Percentiles rank a stretch among this genome's conserved stretches.
These are phyloP conservation scores for Lepetodrilus schrolli DNA, from an alignment of 2,888 invertebrate genomes.

Conservation along the genomic window DNA sequence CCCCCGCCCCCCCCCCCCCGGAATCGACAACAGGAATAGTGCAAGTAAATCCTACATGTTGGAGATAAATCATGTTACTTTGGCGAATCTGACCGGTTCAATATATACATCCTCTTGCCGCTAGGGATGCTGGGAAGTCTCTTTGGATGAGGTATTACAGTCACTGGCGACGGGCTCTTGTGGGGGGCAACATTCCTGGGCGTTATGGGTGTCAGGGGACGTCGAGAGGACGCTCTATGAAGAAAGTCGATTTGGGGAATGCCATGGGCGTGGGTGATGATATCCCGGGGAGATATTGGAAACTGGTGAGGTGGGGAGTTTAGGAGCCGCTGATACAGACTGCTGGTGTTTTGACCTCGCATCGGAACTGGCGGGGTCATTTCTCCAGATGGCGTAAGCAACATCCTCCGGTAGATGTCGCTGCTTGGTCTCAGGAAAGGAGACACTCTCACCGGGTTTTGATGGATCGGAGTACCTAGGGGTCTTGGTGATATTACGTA, in stretches of 20 bases:
- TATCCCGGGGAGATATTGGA: neutral
- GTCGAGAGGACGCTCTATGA: neutral
- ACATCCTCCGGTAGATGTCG: constrained; percentile 34
- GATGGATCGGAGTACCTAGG: neutral
- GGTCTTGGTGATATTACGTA: neutral
- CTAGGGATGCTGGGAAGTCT: constrained; percentile 61
- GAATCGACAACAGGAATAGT: too few species aligned
- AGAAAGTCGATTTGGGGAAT: neutral
- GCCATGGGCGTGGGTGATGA: neutral
- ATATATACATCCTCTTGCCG: constrained; percentile 52
- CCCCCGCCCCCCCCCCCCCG: too few species aligned
- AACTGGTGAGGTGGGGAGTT: neutral
- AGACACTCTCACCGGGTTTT: neutral
- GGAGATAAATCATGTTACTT: too few species aligned
- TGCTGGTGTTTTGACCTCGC: neutral
- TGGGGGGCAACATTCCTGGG: constrained; percentile 24
- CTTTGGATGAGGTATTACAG: neutral
- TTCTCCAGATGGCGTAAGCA: constrained; percentile 33
- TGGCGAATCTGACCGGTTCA: neutral
- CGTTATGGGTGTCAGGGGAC: constrained; percentile 40
- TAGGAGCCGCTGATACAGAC: neutral
- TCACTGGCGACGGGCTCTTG: constrained; percentile 9
- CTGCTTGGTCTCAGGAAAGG: constrained; percentile 33
- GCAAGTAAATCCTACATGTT: too few species aligned
- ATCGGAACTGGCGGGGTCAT: constrained; percentile 15